Percentiles rank a stretch among this genome's conserved stretches.
Conservation (phyloP, 2,888 invertebrate genomes). For the Campoplex capitator region DNA sequence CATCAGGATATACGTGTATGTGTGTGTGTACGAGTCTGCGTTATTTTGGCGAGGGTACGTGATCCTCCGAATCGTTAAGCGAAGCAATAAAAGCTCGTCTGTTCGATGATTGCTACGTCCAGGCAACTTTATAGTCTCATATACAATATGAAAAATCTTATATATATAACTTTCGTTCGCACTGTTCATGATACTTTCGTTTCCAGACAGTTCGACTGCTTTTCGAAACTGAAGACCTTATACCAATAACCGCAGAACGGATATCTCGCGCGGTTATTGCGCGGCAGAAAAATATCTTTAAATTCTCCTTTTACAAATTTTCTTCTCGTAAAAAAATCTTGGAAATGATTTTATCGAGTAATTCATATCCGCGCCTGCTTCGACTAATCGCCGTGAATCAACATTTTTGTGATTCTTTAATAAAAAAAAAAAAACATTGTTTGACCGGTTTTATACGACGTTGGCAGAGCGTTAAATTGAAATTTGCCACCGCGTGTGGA, state of each 20-base stretch:
- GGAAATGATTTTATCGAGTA: background rate
- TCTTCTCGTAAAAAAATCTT: too few species aligned
- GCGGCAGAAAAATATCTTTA: background rate
- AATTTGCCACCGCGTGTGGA: too few species aligned
- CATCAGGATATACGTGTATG: background rate
- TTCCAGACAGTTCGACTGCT: constrained; percentile 2
- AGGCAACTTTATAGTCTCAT: constrained; percentile 5
- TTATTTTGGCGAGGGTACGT: background rate
- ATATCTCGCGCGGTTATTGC: background rate
- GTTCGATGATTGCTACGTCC: constrained; percentile 23
- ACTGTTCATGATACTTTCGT: constrained; percentile 10
- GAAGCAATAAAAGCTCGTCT: constrained; percentile 40
- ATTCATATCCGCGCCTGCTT: too few species aligned
- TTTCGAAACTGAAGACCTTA: background rate
- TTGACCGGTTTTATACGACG: too few species aligned
- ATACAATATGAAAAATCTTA: constrained; percentile 1
- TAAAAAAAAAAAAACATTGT: too few species aligned
- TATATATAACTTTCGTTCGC: background rate
- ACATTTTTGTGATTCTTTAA: too few species aligned
- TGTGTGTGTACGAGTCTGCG: background rate
- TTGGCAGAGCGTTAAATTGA: too few species aligned
- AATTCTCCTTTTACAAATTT: background rate
- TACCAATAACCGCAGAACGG: background rate
- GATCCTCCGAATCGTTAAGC: constrained; percentile 39
- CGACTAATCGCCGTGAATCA: too few species aligned